phyloP scores from a whole-genome alignment of 2,888 invertebrate species.

The Dynastes grantii region DNA sequence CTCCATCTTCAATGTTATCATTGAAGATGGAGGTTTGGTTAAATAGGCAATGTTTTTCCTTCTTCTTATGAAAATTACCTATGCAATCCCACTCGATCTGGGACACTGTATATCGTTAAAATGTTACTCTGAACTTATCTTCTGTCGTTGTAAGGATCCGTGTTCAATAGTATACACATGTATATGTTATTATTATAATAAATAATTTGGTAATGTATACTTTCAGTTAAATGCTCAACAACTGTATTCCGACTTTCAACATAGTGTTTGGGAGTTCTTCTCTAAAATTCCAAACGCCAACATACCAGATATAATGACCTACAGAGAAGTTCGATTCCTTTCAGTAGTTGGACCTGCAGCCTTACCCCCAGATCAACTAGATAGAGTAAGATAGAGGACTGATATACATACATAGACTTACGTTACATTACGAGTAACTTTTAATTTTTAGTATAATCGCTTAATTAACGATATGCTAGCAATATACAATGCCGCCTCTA shows the following conservation, averaged over 20 bases:
- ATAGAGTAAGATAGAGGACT: slow-evolving; percentile 77
- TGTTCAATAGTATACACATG: no score
- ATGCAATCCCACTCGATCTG: no score
- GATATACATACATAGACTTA: background rate
- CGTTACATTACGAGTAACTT: background rate
- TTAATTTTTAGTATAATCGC: slow-evolving; percentile 81
- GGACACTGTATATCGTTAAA: no score
- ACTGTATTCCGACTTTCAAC: slow-evolving; percentile 87
- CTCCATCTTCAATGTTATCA: no score
- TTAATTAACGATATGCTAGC: slow-evolving; percentile 91
- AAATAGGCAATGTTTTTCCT: no score
- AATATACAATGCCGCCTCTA: slow-evolving; percentile 88
- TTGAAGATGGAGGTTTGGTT: no score
- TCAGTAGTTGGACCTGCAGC: slow-evolving; percentile 89
- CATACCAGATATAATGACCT: slow-evolving; percentile 80
- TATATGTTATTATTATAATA: no score
- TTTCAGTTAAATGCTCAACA: slow-evolving; percentile 86
- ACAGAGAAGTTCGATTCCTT: slow-evolving; percentile 82
- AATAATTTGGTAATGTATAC: background rate
- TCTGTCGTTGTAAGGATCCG: no score
- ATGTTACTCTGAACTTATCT: no score
- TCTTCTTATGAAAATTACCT: no score
- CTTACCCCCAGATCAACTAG: slow-evolving; percentile 86
- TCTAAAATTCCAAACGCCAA: slow-evolving; percentile 78
- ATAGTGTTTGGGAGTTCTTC: slow-evolving; percentile 84